phyloP scores from a whole-genome alignment of 2,113 vertebrate genomes.

The Corynorhinus townsendii region DNA sequence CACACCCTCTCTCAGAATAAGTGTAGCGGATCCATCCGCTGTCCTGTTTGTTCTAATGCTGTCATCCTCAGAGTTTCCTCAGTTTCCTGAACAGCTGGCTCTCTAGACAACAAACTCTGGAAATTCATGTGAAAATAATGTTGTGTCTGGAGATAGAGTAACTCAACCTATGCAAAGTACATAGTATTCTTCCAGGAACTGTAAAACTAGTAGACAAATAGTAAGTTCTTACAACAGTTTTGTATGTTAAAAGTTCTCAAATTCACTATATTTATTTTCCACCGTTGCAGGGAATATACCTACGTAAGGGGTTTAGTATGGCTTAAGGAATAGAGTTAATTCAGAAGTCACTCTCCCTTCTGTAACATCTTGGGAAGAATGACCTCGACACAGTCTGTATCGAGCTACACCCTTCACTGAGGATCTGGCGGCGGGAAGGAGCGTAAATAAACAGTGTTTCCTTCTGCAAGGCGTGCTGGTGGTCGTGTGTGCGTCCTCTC shows the following conservation, averaged over 20 bases:
- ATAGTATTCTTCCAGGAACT: neutral
- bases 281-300: neutral
- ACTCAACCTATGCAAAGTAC: neutral
- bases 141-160: neutral
- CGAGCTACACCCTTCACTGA: neutral
- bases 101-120: neutral
- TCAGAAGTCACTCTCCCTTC: neutral
- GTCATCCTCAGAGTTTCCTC: neutral
- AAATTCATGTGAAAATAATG: neutral
- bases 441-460: neutral
- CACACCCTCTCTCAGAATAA: slow-evolving; percentile 13
- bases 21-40: slow-evolving; percentile 51
- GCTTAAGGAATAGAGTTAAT: neutral
- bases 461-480: neutral
- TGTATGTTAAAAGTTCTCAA: neutral
- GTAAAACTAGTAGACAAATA: neutral
- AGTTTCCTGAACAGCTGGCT: slow-evolving; percentile 35
- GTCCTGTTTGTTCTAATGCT: slow-evolving; percentile 44
- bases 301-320: neutral
- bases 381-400: neutral
- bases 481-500: neutral
- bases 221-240: neutral
- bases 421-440: neutral
- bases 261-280: neutral
- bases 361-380: neutral